A percentile compares a stretch with the other conserved stretches of the same genome.
Conservation (phyloP, 2,113 vertebrate species). For the Pseudolaguvia tuberculata region DNA sequence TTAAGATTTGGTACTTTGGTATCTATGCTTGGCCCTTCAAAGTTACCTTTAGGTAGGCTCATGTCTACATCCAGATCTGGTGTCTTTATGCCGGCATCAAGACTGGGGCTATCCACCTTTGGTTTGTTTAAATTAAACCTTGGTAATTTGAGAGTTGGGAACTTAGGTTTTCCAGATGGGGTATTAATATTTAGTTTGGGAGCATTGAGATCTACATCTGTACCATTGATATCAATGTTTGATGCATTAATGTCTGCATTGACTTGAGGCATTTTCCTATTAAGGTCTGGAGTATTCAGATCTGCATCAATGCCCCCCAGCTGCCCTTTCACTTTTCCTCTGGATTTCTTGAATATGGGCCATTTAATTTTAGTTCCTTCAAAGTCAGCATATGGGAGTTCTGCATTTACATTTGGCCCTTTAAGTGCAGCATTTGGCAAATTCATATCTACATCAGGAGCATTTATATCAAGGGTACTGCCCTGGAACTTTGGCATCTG, state of each 20-base stretch:
- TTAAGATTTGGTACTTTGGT: conserved; percentile 47
- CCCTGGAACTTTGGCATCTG: conserved; percentile 37
- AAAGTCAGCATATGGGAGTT: conserved; percentile 50
- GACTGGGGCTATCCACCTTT: conserved; percentile 50
- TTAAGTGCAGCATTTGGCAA: conserved; percentile 40
- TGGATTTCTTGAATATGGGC: conserved; percentile 58
- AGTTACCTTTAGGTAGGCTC: conserved; percentile 38
- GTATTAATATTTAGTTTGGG: conserved; percentile 47
- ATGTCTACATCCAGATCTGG: neutral
- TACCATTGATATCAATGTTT: conserved; percentile 37
- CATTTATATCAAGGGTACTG: conserved; percentile 40
- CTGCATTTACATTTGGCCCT: conserved; percentile 31
- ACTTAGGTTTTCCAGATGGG: conserved; percentile 48
- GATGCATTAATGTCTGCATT: conserved; percentile 36
- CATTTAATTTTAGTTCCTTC: conserved; percentile 53
- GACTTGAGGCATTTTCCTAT: conserved; percentile 38
- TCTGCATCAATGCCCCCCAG: conserved; percentile 27
- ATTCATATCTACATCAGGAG: conserved; percentile 42
- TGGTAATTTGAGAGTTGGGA: conserved; percentile 53
- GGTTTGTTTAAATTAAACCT: conserved; percentile 45
- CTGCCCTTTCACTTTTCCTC: conserved; percentile 45
- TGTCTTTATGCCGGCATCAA: conserved; percentile 38
- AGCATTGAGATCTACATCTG: conserved; percentile 43
- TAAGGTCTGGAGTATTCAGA: conserved; percentile 36
- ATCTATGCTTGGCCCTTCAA: conserved; percentile 39